A percentile compares a stretch with the other conserved stretches of the same genome.
These are phyloP conservation scores for Mythimna loreyi DNA, from an alignment of 2,888 invertebrate genomes.

Conservation along the genomic window DNA sequence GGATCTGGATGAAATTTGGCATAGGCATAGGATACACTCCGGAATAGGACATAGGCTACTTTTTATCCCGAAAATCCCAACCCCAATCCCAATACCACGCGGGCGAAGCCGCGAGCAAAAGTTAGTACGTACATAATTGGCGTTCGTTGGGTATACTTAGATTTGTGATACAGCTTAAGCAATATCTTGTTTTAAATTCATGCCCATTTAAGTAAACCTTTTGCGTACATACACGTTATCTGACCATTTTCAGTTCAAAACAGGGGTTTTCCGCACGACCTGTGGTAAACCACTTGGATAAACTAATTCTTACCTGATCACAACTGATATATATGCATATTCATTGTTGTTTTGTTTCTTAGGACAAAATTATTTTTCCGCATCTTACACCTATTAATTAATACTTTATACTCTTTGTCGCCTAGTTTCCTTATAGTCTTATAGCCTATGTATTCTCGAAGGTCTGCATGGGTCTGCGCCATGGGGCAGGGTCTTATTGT, in stretches of 20 bases:
- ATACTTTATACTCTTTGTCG: slow-evolving; percentile 3
- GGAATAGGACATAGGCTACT: no score
- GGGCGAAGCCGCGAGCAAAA: no score
- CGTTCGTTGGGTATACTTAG: no score
- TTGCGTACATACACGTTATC: not conserved
- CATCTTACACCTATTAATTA: slow-evolving; percentile 13
- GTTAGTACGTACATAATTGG: no score
- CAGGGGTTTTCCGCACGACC: not conserved
- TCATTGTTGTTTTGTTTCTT: slow-evolving; percentile 7
- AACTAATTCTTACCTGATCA: not conserved
- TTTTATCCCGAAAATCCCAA: no score
- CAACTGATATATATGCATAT: not conserved
- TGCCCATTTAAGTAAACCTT: not conserved
- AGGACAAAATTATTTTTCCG: not conserved
- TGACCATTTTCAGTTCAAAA: not conserved
- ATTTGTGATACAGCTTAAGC: no score
- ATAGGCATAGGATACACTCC: no score
- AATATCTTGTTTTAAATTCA: no score
- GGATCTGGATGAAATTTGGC: no score
- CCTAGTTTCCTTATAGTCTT: slow-evolving; percentile 54
- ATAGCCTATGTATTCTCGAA: slow-evolving; percentile 20
- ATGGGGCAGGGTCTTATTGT: slow-evolving; percentile 9
- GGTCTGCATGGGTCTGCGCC: slow-evolving; percentile 10
- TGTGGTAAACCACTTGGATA: not conserved
- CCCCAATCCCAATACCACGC: no score